Conservation (phyloP, 2,888 invertebrate genomes). For the Unio pictorum region DNA sequence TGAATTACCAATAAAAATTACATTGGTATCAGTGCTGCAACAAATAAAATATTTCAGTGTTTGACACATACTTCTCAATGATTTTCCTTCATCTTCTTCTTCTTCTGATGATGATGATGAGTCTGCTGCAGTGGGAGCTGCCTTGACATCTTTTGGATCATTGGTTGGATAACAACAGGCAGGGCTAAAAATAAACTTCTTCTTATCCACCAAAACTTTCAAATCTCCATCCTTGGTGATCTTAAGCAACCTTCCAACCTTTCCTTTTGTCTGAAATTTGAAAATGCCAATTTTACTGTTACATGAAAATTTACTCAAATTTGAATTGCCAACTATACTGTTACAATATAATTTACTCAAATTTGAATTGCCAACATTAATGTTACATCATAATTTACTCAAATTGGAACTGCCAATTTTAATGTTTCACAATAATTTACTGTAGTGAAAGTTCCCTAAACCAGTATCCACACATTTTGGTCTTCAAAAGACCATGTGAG, state of each 20-base stretch:
- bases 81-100: conserved; percentile 6
- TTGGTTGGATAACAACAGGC: conserved; percentile 21
- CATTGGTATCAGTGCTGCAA: too few relatives aligned
- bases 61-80: too few relatives aligned
- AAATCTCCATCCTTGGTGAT: conserved; percentile 37
- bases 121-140: conserved; percentile 22
- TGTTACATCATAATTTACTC: conserved; percentile 5
- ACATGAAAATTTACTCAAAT: neutral
- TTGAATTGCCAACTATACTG: too few relatives aligned
- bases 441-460: too few relatives aligned
- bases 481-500: too few relatives aligned
- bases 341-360: conserved; percentile 4
- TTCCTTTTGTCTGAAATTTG: conserved; percentile 28
- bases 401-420: too few relatives aligned
- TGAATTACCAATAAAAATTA: too few relatives aligned
- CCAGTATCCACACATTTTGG: too few relatives aligned
- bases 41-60: too few relatives aligned
- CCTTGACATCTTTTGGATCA: conserved; percentile 5
- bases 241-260: conserved; percentile 31
- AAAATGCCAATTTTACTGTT: too few relatives aligned
- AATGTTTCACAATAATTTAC: too few relatives aligned
- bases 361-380: neutral
- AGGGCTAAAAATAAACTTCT: conserved; percentile 22
- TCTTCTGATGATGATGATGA: conserved; percentile 8
- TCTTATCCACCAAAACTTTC: conserved; percentile 17